Evolutionary conservation across 2,113 vertebrate species (phyloP), one percentile per base, ranked within the genome.

Genomic region (Eclectus roratus): DNA sequence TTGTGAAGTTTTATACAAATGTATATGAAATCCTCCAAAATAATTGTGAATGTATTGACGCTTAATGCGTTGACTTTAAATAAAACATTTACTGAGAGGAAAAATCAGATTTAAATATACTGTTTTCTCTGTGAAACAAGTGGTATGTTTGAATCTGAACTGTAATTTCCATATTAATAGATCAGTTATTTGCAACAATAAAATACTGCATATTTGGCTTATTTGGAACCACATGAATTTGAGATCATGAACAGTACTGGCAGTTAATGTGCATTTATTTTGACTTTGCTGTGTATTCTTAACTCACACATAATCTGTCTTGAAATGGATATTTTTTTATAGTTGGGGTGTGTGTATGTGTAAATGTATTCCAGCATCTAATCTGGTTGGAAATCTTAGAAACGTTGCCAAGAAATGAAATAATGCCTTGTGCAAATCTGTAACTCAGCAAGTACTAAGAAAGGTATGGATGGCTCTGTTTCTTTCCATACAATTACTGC

Each of bases 101-200:
- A 85, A 65, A 85, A 69, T 84, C 33, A 49, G 23, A 72, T 89
- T 86, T 71, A 68, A 92, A 72, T 43, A 13, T 10, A 35, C 39
- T 87, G n/a, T 89, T 85, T 83, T 47, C 29, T 91, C 10, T 83
- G 24, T 89, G 64, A 83, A 93, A 68, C 77, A 94, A 93, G 15
- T 93, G 43, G 9, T 72, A 37, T 39, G n/a, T 83, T 89, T 95
- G 68, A 77, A 43, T 91, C 35, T 70, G 66, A 94, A 93, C 50
- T 78, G 44, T 39, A 43, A 78, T 94, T 93, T 91, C 44, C 60
- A 17, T 85, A 63, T 63, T 78, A 91, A 83, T 50, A 80, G 58
- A 21, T 70, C 84, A 46, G 85, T 91, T 82, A 79, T 81, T 85
- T 82, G 18, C 14, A 88, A 41, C 56, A 78, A 7, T 80, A n/a